Evolutionary conservation across 2,113 vertebrate species (phyloP).

Genomic region (Corydoras maculifer): DNA sequence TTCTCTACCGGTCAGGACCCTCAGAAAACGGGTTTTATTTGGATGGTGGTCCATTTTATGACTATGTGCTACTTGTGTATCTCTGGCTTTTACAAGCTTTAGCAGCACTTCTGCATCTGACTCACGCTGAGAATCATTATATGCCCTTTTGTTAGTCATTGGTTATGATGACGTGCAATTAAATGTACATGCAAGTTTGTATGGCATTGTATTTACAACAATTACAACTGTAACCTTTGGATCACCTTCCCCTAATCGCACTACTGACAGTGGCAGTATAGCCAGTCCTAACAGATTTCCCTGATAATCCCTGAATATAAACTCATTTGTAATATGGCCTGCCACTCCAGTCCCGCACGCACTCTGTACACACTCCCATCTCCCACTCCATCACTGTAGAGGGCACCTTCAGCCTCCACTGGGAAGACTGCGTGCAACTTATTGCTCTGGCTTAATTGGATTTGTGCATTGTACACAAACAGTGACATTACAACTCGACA

Average conservation of each 20-base stretch:
- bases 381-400: constrained; percentile 30
- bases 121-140: not conserved
- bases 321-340: constrained; percentile 46
- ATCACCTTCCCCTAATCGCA: constrained; percentile 61
- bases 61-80: too few species aligned
- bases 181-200: not conserved
- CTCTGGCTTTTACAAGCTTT: too few species aligned
- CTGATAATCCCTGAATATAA: constrained; percentile 60
- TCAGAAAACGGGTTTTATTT: not conserved
- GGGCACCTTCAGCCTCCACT: constrained; percentile 41
- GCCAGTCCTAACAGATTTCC: constrained; percentile 50
- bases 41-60: too few species aligned
- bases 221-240: constrained; percentile 37
- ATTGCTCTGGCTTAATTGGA: constrained; percentile 41
- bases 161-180: constrained; percentile 5
- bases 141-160: not conserved
- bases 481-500: constrained; percentile 35
- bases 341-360: not conserved
- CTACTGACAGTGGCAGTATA: constrained; percentile 44
- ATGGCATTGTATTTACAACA: not conserved
- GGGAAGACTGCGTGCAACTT: constrained; percentile 17
- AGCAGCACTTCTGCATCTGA: too few species aligned
- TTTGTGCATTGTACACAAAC: constrained; percentile 43
- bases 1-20: too few species aligned
- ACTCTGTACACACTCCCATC: constrained; percentile 27